A percentile compares a stretch with the other conserved stretches of the same genome.
Conservation (phyloP, 1,140 invertebrate species). For the Scaptomyza montana region DNA sequence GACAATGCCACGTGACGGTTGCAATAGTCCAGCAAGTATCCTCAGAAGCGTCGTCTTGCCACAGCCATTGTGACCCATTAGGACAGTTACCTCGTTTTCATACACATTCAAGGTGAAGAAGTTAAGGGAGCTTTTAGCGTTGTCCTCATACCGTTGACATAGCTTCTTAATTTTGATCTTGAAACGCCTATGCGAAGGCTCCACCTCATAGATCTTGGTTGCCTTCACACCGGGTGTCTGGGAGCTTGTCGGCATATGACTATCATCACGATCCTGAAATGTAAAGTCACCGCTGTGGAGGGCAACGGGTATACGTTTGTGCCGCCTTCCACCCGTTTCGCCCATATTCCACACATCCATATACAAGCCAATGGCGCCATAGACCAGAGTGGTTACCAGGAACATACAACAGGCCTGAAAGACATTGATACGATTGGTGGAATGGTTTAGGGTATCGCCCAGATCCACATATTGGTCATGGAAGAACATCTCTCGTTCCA, state of each 20-base stretch:
- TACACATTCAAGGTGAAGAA: constrained; percentile 85
- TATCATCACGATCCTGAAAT: constrained; percentile 26
- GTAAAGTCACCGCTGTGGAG: constrained; percentile 29
- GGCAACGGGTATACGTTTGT: constrained; percentile 17
- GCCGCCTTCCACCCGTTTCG: constrained; percentile 27
- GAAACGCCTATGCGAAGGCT: constrained; percentile 64
- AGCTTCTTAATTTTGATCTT: constrained; percentile 69
- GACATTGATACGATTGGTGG: constrained; percentile 5
- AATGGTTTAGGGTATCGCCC: constrained; percentile 15
- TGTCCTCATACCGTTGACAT: constrained; percentile 68
- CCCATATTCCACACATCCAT: constrained; percentile 58
- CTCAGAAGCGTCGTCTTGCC: constrained; percentile 93
- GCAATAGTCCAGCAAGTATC: constrained; percentile 90
- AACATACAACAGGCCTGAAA: constrained; percentile 34
- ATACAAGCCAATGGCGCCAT: constrained; percentile 41
- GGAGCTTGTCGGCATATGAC: constrained; percentile 17
- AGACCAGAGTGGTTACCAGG: background rate
- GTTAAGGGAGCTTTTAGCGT: constrained; percentile 85
- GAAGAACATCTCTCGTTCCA: constrained; percentile 50
- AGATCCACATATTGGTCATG: constrained; percentile 9
- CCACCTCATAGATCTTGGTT: constrained; percentile 71
- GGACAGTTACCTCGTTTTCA: constrained; percentile 87
- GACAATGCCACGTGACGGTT: constrained; percentile 89
- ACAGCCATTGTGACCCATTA: constrained; percentile 93
- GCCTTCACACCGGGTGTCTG: constrained; percentile 48